These are phyloP conservation scores for Eulimnadia texana DNA, from an alignment of 1,140 invertebrate species.

Conservation along the genomic window DNA sequence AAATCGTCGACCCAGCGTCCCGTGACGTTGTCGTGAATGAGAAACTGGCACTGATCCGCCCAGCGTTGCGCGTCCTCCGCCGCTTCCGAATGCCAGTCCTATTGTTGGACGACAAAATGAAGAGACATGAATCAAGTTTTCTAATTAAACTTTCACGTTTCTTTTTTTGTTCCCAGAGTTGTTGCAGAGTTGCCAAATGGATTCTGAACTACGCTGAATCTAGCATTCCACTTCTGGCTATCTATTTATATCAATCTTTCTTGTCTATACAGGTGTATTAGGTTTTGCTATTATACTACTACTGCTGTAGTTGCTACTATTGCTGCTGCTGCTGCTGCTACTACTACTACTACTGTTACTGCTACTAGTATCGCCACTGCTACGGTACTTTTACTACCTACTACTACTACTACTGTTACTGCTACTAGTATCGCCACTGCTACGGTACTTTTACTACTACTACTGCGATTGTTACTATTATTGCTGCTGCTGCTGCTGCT, in stretches of 20 bases:
- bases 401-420: no score
- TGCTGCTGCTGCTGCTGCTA: no score
- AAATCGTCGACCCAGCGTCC: conserved; percentile 48
- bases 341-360: no score
- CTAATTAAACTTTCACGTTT: not conserved
- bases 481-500: no score
- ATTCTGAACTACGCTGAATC: not conserved
- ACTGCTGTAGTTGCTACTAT: no score
- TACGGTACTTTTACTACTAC: no score
- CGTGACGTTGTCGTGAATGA: conserved; percentile 50
- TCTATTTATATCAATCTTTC: not conserved
- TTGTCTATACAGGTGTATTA: not conserved
- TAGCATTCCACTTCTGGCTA: not conserved
- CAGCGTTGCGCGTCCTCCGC: conserved; percentile 45
- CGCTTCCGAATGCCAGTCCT: conserved; percentile 20
- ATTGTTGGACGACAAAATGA: not conserved
- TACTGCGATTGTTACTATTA: no score
- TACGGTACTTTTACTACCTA: no score
- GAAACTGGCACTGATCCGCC: conserved; percentile 50
- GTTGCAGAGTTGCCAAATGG: not conserved
- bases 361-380: no score
- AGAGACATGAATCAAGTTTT: not conserved
- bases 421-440: no score
- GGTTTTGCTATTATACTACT: no score
- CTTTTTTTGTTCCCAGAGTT: not conserved